Base-by-base conservation (phyloP, 2,888 invertebrate genomes). In the Hirtodrosophila histrioides region DNA sequence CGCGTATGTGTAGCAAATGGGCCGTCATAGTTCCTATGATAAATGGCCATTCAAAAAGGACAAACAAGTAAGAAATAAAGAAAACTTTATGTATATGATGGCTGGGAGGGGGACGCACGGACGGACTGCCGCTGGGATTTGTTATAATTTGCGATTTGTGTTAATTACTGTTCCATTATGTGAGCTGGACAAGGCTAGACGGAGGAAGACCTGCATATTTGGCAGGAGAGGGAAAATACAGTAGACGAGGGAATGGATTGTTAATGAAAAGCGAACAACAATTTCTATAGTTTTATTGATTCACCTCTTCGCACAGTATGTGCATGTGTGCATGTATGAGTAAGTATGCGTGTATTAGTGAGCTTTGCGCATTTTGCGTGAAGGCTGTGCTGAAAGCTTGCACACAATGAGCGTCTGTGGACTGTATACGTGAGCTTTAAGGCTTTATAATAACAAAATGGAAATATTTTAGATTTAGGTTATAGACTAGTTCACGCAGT, bases 141-240 rank as follows among this genome's bases (percentile, higher is more conserved):
- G 78, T 81, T 85, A 77, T 85, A 81, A 76, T 81, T 85, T 78
- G 82, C 74, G 79, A 85, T 78, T 85, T 79, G 85, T 78, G 82
- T 82, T 82, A 82, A 82, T 82, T 82, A 82, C 85, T 78, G 63
- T 70, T 66, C 69, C 72, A 82, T 82, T 82, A 79, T 85, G 60
- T 61, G 50, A 55, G 35, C 44, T 54, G 40, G 55, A 29, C 51
- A 53, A 35, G 48, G 48, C 49, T 40, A 69, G 60, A 60, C 54
- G 10, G 41, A 31, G 35, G 45, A 24, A 27, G 41, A 70, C 69
- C 69, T 69, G 69, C 69, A 40, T 43, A 40, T 3, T 9, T 8
- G 17, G 40, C 29, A 17, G 27, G 11, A 39, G 39, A 23, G 40
- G 2, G 17, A 17, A 17, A 17, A 17, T 17, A 17, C 17, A 17